A percentile compares a stretch with the other conserved stretches of the same genome.
phyloP scores from a whole-genome alignment of 30 jellyfish, hydroid and myxozoan species.

The Aurelia coerulea region DNA sequence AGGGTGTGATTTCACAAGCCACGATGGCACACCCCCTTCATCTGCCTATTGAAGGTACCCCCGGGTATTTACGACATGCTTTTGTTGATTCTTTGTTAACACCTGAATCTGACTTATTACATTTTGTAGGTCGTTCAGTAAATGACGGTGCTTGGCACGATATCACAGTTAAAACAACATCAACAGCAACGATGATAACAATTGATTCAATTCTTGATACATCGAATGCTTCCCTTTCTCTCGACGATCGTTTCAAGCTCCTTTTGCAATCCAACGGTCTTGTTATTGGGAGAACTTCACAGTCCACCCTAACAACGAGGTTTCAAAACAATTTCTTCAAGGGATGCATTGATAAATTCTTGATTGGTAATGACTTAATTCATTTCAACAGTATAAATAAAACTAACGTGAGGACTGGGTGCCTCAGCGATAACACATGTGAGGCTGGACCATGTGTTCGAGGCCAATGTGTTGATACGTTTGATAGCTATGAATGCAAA shows the following conservation, averaged over 20 bases:
- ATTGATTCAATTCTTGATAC: constrained; percentile 15
- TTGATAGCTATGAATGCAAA: constrained; percentile 55
- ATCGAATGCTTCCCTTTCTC: neutral
- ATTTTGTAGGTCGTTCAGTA: constrained; percentile 11
- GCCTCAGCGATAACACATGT: constrained; percentile 69
- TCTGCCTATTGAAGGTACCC: too few relatives aligned
- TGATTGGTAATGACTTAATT: constrained; percentile 47
- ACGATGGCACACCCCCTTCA: too few relatives aligned
- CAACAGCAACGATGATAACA: neutral
- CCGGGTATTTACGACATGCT: too few relatives aligned
- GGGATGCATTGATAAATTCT: constrained; percentile 63
- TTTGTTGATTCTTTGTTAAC: too few relatives aligned
- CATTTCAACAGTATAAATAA: constrained; percentile 2
- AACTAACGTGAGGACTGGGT: constrained; percentile 33
- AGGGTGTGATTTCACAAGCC: too few relatives aligned
- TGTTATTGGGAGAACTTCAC: constrained; percentile 34
- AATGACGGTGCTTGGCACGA: constrained; percentile 25
- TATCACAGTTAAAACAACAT: neutral
- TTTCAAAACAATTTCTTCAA: constrained; percentile 18
- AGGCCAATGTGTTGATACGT: constrained; percentile 67
- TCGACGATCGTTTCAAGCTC: constrained; percentile 8
- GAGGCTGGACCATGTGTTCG: constrained; percentile 32
- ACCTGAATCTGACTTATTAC: neutral
- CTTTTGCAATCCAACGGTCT: constrained; percentile 21
- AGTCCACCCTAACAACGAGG: neutral